phyloP scores from a whole-genome alignment of 2,888 invertebrate species.

The Branchipolynoe longqiensis region DNA sequence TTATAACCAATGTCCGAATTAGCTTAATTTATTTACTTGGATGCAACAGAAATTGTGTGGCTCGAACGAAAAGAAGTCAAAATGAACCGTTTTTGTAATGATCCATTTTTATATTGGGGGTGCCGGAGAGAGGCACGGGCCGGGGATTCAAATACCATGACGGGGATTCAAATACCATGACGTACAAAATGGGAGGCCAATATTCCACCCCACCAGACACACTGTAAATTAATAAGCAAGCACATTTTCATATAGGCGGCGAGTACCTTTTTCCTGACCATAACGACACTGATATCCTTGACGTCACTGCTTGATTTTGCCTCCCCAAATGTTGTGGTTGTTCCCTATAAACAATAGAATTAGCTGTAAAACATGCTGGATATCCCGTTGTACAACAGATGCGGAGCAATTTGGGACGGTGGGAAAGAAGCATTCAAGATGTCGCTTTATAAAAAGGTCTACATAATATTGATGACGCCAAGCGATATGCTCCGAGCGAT shows the following conservation, averaged over 20 bases:
- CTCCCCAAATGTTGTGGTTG: conserved; percentile 26
- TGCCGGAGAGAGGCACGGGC: too few species aligned
- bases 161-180: not conserved
- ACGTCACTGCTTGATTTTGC: conserved; percentile 4
- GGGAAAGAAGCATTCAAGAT: too few species aligned
- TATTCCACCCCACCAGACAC: not conserved
- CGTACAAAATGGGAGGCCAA: not conserved
- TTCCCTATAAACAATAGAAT: not conserved
- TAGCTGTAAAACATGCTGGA: not conserved
- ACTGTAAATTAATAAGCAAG: not conserved
- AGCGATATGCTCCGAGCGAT: too few species aligned
- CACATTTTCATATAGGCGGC: not conserved
- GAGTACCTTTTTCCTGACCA: conserved; percentile 66
- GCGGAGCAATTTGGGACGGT: too few species aligned
- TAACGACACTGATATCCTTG: conserved; percentile 60
- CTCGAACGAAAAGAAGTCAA: too few species aligned
- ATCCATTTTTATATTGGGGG: too few species aligned
- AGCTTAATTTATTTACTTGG: too few species aligned
- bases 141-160: not conserved
- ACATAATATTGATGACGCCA: not conserved
- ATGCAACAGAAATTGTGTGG: too few species aligned
- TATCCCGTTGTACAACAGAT: not conserved
- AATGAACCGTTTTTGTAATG: too few species aligned
- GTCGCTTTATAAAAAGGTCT: not conserved
- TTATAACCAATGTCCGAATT: too few species aligned